Base-by-base conservation (phyloP, 2,113 vertebrate genomes). In the Sigmodon hispidus region DNA sequence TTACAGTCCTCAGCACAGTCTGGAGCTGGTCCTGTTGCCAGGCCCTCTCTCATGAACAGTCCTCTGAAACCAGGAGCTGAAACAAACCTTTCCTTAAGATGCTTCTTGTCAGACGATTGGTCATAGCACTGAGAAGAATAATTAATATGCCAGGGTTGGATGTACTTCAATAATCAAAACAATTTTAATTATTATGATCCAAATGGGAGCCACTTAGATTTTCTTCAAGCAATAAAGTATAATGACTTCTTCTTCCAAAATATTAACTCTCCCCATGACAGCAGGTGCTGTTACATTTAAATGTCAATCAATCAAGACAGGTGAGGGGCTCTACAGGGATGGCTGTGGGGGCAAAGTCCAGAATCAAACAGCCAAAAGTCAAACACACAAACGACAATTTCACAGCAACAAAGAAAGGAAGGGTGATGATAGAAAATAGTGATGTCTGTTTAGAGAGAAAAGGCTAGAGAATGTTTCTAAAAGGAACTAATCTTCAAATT, bases 121-220 rank as follows among this genome's bases (percentile, higher is more conserved):
- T 15, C 65, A 29, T 13, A 55, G 50, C 8, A 6, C 36, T n/a
- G 26, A 87, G 61, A 40, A 72, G 55, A 55, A 36, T 40, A 70
- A 55, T 24, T 55, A 55, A 16, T 72, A 24, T 40, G 48, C 48
- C 67, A 55, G 48, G 81, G 2, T 8, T 26, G 81, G 40, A 9
- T 87, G 13, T 92, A 63, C 67, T 48, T 69, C 45, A 89, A 11
- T 59, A 21, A 79, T 43, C 9, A 57, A 86, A 24, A 19, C 10
- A 70, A 92, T 77, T 93, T 94, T 81, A 73, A 36, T 50, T 89
- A 70, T 55, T 94, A n/a, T 83, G 80, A 22, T 92, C 77, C 6
- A 26, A 90, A 40, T 77, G 24, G n/a, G 61, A 94, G 61, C 61
- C 34, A 52, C 48, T 75, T 79, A 79, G 88, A 90, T 43, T 90